These are phyloP conservation scores for Phyllotreta cruciferae DNA, from an alignment of 2,888 invertebrate species.

Conservation along the genomic window DNA sequence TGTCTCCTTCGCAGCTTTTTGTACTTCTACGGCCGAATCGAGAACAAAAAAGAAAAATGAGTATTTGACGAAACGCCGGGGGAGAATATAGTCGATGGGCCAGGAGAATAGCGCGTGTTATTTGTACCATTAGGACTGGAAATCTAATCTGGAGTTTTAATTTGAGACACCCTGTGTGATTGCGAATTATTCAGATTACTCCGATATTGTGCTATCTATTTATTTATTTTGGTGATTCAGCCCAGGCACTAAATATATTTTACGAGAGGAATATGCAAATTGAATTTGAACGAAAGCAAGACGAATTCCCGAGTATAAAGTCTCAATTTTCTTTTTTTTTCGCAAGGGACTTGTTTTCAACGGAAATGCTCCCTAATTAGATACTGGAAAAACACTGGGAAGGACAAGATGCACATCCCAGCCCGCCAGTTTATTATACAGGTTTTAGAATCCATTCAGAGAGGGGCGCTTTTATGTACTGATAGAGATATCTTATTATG, in stretches of 20 bases:
- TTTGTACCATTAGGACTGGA: no score
- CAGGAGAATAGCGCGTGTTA: no score
- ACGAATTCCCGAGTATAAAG: constrained; percentile 29
- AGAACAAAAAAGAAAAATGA: constrained; percentile 40
- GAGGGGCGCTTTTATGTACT: no score
- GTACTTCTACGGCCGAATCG: constrained; percentile 70
- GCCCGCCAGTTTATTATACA: no score
- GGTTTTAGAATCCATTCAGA: no score
- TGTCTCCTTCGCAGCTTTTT: constrained; percentile 82
- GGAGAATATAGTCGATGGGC: constrained; percentile 4
- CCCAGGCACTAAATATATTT: background rate
- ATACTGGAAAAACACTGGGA: constrained; percentile 23
- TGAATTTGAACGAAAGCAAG: constrained; percentile 33
- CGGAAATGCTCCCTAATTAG: constrained; percentile 32
- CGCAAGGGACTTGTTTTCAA: constrained; percentile 14
- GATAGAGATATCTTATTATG: no score
- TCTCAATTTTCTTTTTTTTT: constrained; percentile 22
- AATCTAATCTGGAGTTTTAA: no score
- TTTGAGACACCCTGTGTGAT: no score
- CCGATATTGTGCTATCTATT: no score
- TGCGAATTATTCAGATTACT: no score
- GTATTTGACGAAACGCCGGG: background rate
- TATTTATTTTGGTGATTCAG: background rate
- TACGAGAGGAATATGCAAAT: constrained; percentile 27
- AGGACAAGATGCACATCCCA: constrained; percentile 5